Base-by-base conservation (phyloP, 1,140 invertebrate genomes). In the Psilanteris sp. region DNA sequence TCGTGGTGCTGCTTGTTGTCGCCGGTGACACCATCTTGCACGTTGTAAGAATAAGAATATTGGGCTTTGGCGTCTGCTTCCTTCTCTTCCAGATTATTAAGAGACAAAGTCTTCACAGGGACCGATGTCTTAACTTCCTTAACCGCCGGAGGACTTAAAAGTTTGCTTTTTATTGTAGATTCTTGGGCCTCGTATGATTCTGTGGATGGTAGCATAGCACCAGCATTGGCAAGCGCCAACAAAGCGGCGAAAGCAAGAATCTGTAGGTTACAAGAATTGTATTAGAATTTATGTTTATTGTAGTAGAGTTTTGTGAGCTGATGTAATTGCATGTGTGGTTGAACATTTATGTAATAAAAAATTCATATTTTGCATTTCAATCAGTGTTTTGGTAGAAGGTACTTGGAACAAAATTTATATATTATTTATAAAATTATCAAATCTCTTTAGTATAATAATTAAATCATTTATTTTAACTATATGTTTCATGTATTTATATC, bases 1-100 rank as follows among this genome's bases (percentile, higher is more conserved):
- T 34, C 32, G 1, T 34, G 32, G n/a, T 34, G 32, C 7, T 34
- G 13, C 4, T 34, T 34, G 14, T 34, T 16, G 14, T 34, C 32
- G n/a, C 32, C 32, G 26, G 18, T 78, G 76, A 3, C 0, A 3
- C 22, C 10, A 43, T 43, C 39, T 7, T 43, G 10, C 11, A 37
- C 16, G 5, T 20, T 11, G 4, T 41, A 41, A 24, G 37, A 11
- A 7, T 41, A 41, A 1, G 20, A 41, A 7, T 39, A 39, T 11
- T 39, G 16, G 4, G 36, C 16, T 8, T 39, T 39, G 2, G 4
- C 3, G 13, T 39, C 15, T 4, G 16, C 11, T 7, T 39, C 36
- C 6, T 0, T 2, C 1, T 39, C 36, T 2, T 11, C 18, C n/a
- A n/a, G 5, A 22, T 34, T 50, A 9, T 8, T n/a, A 1, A 14